These are phyloP conservation scores for Notocelia uddmanniana DNA, from an alignment of 2,888 invertebrate species.

Conservation along the genomic window DNA sequence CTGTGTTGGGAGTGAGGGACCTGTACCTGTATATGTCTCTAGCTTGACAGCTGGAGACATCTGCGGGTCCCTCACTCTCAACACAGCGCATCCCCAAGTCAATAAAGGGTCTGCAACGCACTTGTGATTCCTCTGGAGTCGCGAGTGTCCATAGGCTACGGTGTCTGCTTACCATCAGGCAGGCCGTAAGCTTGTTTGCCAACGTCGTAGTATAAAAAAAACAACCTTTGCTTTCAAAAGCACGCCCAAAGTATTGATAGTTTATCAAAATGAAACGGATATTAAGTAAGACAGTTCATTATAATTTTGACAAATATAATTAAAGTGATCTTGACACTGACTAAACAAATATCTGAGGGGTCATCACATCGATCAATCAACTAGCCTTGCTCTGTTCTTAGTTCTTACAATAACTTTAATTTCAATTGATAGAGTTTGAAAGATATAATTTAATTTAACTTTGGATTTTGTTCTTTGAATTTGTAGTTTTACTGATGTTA, in stretches of 20 bases:
- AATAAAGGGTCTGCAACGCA: too few relatives aligned
- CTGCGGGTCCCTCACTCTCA: too few relatives aligned
- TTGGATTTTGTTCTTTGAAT: constrained; percentile 54
- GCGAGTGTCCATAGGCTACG: too few relatives aligned
- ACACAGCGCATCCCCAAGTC: too few relatives aligned
- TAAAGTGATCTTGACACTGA: constrained; percentile 70
- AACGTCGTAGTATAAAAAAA: too few relatives aligned
- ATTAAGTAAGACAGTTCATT: constrained; percentile 52
- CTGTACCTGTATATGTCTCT: too few relatives aligned
- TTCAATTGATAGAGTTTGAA: constrained; percentile 55
- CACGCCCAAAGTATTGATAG: constrained; percentile 39
- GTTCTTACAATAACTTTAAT: constrained; percentile 51
- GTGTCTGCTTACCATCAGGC: too few relatives aligned
- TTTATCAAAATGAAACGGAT: constrained; percentile 42
- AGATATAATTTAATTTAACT: constrained; percentile 52
- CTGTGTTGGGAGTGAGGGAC: too few relatives aligned
- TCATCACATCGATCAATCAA: constrained; percentile 74
- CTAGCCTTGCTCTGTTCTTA: constrained; percentile 61
- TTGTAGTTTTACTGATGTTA: constrained; percentile 22
- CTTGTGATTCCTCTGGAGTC: too few relatives aligned
- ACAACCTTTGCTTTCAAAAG: constrained; percentile 28
- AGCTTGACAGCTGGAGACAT: too few relatives aligned
- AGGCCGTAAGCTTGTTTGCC: too few relatives aligned
- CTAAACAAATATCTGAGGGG: constrained; percentile 71
- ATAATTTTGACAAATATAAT: constrained; percentile 60